Evolutionary conservation across 2,888 invertebrate species (phyloP), one percentile per base, ranked within the genome.

Genomic region (Herminia tarsipennalis): DNA sequence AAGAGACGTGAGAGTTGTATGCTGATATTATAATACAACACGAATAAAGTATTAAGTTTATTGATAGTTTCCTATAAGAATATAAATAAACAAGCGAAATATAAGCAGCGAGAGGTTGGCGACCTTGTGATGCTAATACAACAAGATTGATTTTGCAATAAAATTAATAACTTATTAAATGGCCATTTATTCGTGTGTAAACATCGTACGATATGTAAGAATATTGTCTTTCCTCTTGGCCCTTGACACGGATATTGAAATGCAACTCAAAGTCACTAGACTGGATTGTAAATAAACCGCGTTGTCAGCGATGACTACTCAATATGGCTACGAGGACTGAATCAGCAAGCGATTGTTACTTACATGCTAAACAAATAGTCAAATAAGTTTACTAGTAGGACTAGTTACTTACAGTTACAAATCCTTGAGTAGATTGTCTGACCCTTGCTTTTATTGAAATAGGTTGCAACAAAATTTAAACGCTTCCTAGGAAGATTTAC

Each of bases 201-300:
- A 24, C 8, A 16, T 43, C 46, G 35, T 43, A 37, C 50, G 41
- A 42, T 39, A 47, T 55, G 34, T 53, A 35, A 34, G 18, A 35
- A 61, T 54, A 56, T 50, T 58, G 47, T 62, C 53, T 57, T 62
- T 62, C 57, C 54, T 55, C 42, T 47, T 35, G 66, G 62, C 56
- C 82, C 82, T 83, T 81, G 82, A 71, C 82, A 81, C 64, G 64
- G 70, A 70, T 79, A 77, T 73, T 73, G 63, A 71, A 74, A 72
- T 73, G 69, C 70, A 67, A 59, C 65, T 76, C 76, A 77, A 78
- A 78, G 81, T 72, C 78, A 76, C 61, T 56, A 63, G 62, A 69
- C 74, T 65, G 70, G 73, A 71, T 73, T 66, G 64, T 65, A 66
- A 76, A 75, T 73, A 71, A 76, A 67, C 55, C 46, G 50, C 68